Evolutionary conservation across 2,888 invertebrate genomes (phyloP), one percentile per base, ranked within the genome.

Genomic region (Mantis religiosa): DNA sequence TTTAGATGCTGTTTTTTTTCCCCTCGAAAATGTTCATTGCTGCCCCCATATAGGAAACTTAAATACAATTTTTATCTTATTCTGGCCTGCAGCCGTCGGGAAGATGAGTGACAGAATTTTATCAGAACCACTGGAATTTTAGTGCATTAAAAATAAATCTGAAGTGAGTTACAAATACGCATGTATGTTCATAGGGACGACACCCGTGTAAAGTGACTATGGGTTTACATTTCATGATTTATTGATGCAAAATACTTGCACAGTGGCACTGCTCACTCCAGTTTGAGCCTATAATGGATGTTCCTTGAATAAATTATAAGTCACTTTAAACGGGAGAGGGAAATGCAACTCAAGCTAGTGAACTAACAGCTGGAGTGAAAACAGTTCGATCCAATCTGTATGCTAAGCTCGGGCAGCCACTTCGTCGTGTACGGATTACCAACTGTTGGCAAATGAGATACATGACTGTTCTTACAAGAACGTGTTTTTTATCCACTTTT

Each of bases 241-340:
- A 87, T 87, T 87, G 34, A 87, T 34, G 87, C 41, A 25, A 82
- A 87, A 87, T 87, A 81, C 82, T 81, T 87, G 27, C 30, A 41
- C 28, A 25, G 28, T 82, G n/a, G 41, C 41, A 30, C 82, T 87
- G 20, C 54, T 41, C 87, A 82, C 82, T 87, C 82, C 87, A 3
- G 82, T 82, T 27, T 87, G 87, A 87, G 87, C 87, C 87, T 82
- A 87, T 87, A 87, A 87, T 87, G 87, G 87, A 87, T 87, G 82
- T 30, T 87, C 8, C 82, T 81, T 87, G 87, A 87, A 87, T 87
- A 87, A 87, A 87, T 87, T 87, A 87, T 87, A 82, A 87, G 87
- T 82, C 87, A 87, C 87, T 87, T 87, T 87, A 71, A 81, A 87
- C 86, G 28, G 30, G 28, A 82, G 28, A n/a, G n/a, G n/a, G 86